A percentile compares a stretch with the other conserved stretches of the same genome.
Conservation (phyloP, 2,113 vertebrate genomes). For the Zosterops hypoxanthus region DNA sequence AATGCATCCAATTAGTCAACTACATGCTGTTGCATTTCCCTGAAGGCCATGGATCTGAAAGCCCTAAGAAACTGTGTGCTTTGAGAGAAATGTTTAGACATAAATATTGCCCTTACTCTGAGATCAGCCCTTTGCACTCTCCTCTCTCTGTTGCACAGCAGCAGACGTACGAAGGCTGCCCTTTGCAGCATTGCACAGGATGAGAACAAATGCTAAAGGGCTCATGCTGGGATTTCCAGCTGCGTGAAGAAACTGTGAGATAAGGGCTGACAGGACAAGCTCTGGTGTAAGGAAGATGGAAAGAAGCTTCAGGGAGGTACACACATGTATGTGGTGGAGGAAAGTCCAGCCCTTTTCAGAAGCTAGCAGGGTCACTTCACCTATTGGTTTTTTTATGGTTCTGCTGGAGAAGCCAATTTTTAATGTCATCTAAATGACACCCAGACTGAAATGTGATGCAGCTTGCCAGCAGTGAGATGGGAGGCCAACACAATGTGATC, state of each 20-base stretch:
- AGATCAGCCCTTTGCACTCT: not conserved
- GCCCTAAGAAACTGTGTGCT: not conserved
- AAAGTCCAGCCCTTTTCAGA: not conserved
- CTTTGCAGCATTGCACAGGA: not conserved
- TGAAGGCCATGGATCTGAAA: not conserved
- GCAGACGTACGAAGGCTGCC: not conserved
- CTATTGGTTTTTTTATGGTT: not conserved
- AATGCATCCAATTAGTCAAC: conserved; percentile 40
- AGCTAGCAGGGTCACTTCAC: not conserved
- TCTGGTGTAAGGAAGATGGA: not conserved
- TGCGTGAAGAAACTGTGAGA: not conserved
- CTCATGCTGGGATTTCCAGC: not conserved
- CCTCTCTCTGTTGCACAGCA: not conserved
- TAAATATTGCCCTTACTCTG: not conserved
- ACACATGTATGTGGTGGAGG: accelerated
- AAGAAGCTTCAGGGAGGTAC: not conserved
- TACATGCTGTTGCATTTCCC: conserved; percentile 1
- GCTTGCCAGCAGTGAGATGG: not conserved
- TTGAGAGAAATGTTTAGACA: not conserved
- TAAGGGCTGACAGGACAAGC: not conserved
- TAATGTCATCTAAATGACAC: not conserved
- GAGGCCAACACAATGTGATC: not conserved
- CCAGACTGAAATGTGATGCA: not conserved
- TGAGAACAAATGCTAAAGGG: not conserved
- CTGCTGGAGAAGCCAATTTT: not conserved